Conservation (phyloP, 2,888 invertebrate species). For the Meghimatium bilineatum region DNA sequence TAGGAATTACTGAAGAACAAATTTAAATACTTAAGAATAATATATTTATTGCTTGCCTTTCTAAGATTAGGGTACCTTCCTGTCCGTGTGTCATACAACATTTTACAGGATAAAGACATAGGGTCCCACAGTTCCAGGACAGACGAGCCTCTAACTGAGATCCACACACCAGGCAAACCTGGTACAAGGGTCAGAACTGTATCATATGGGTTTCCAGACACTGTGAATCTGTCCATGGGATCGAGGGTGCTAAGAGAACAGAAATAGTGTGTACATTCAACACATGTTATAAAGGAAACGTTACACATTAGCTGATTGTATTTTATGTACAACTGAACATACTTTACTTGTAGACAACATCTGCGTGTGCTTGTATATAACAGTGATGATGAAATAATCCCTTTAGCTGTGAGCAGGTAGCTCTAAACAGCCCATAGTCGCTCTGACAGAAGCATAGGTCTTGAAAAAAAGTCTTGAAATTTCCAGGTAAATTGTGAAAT, state of each 20-base stretch:
- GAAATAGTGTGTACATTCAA: too few relatives aligned
- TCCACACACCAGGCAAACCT: conserved; percentile 78
- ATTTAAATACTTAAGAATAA: background rate
- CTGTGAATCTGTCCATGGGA: conserved; percentile 76
- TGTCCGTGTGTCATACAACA: conserved; percentile 78
- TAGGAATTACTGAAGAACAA: background rate
- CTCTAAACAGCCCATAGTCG: too few relatives aligned
- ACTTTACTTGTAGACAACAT: too few relatives aligned
- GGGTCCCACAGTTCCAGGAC: conserved; percentile 79
- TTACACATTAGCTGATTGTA: too few relatives aligned
- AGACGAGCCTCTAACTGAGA: conserved; percentile 79
- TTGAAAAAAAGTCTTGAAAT: too few relatives aligned
- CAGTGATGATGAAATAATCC: too few relatives aligned
- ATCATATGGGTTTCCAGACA: conserved; percentile 79
- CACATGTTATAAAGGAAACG: too few relatives aligned
- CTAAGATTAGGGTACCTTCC: conserved; percentile 69
- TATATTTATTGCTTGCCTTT: conserved; percentile 62
- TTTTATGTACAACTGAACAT: too few relatives aligned
- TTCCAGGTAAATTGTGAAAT: too few relatives aligned
- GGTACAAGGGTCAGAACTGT: conserved; percentile 76
- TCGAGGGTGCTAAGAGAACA: conserved; percentile 76
- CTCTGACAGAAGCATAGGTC: too few relatives aligned
- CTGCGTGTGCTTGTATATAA: too few relatives aligned
- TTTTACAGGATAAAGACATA: conserved; percentile 76
- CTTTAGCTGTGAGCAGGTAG: too few relatives aligned